Evolutionary conservation across 2,113 vertebrate genomes (phyloP).

Genomic region (Tragelaphus scriptus): DNA sequence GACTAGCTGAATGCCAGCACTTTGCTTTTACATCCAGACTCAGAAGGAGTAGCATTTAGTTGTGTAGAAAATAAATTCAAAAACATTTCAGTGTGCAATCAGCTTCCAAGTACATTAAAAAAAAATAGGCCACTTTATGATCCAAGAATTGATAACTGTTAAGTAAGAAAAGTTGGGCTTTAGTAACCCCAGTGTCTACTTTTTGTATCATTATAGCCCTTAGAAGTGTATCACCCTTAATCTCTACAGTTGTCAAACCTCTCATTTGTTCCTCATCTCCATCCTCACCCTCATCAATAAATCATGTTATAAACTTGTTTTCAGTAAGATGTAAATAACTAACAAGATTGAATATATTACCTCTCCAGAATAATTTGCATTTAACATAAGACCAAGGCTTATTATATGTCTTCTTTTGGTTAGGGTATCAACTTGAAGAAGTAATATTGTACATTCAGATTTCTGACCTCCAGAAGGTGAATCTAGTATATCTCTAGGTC

Average conservation of each 20-base stretch:
- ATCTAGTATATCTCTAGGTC: neutral
- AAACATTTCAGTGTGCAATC: neutral
- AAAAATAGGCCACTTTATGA: neutral
- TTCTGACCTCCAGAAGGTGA: slow-evolving; percentile 2
- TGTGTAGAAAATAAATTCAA: neutral
- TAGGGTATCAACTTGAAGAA: neutral
- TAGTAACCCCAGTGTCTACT: neutral
- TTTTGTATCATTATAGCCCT: neutral
- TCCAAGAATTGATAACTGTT: neutral
- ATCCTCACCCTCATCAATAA: neutral
- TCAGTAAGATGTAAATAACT: neutral
- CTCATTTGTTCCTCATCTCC: neutral
- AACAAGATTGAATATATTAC: neutral
- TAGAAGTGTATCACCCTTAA: neutral
- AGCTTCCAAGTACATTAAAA: neutral
- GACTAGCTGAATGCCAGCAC: neutral
- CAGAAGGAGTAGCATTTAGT: neutral
- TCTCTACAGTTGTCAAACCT: neutral
- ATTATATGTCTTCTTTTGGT: neutral
- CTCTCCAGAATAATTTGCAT: neutral
- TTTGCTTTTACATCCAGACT: neutral
- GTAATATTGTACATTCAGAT: neutral
- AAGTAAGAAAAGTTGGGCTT: neutral
- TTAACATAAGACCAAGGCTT: neutral
- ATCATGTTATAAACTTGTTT: neutral